Conservation (phyloP, 1,140 invertebrate genomes). For the Eufriesea mexicana region DNA sequence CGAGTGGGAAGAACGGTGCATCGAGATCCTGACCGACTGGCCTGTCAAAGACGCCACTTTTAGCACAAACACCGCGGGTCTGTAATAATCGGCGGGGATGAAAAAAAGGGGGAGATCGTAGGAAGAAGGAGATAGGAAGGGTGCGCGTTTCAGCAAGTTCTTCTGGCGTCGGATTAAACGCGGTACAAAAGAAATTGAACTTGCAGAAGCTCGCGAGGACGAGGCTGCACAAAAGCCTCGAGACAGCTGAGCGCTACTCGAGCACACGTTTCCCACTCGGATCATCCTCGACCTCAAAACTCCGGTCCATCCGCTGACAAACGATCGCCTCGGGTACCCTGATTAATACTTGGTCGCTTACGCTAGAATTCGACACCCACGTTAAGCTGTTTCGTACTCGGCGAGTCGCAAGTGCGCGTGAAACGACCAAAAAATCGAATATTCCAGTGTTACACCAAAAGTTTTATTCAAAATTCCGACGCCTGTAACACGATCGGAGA, state of each 20-base stretch:
- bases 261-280: slow-evolving; percentile 52
- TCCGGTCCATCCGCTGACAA: neutral
- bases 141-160: slow-evolving; percentile 15
- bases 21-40: neutral
- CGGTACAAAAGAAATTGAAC: slow-evolving; percentile 63
- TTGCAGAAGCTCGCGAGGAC: slow-evolving; percentile 43
- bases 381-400: neutral
- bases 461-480: too few species aligned
- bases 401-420: too few species aligned
- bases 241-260: slow-evolving; percentile 52
- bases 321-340: slow-evolving; percentile 30
- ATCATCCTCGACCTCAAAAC: slow-evolving; percentile 45
- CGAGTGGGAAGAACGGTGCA: neutral
- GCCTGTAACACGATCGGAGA: too few species aligned
- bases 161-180: slow-evolving; percentile 39
- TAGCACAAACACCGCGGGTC: neutral
- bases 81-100: neutral
- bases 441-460: too few species aligned
- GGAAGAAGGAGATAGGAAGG: neutral
- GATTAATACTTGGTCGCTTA: slow-evolving; percentile 21
- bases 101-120: neutral
- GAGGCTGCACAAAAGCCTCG: slow-evolving; percentile 54
- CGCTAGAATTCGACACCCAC: neutral
- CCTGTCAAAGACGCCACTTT: neutral
- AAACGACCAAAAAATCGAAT: too few species aligned